A percentile compares a stretch with the other conserved stretches of the same genome.
phyloP scores from a whole-genome alignment of 2,888 invertebrate species.

The Melinaea marsaeus region DNA sequence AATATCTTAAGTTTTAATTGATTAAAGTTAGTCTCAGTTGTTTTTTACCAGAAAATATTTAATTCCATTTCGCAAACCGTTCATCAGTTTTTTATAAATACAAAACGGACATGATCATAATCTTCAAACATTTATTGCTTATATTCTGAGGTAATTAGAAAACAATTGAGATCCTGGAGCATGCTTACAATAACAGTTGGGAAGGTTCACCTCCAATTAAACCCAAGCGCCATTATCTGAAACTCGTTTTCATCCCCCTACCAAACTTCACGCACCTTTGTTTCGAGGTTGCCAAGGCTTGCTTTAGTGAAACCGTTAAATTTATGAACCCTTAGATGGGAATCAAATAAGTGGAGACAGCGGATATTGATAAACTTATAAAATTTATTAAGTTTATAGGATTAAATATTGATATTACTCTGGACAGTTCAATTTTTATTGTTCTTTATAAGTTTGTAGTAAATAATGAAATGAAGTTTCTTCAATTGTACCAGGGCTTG shows the following conservation, averaged over 20 bases:
- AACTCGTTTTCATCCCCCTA: constrained; percentile 16
- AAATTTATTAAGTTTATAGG: neutral
- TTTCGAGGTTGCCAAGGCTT: constrained; percentile 13
- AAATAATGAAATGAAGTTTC: neutral
- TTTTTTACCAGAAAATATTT: neutral
- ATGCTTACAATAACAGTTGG: constrained; percentile 3
- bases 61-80: neutral
- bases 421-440: neutral
- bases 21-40: neutral
- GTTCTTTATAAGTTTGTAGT: neutral
- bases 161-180: constrained; percentile 2
- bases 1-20: neutral
- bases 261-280: constrained; percentile 18
- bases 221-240: constrained; percentile 3
- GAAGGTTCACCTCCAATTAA: constrained; percentile 11
- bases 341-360: neutral
- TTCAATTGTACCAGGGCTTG: constrained; percentile 1
- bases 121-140: constrained; percentile 3
- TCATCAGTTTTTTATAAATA: neutral
- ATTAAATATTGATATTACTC: neutral
- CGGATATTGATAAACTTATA: neutral
- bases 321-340: constrained; percentile 1
- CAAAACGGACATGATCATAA: constrained; percentile 24
- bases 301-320: constrained; percentile 19
- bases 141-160: constrained; percentile 3